Evolutionary conservation across 2,113 vertebrate species (phyloP).

Genomic region (Larimichthys polyactis): DNA sequence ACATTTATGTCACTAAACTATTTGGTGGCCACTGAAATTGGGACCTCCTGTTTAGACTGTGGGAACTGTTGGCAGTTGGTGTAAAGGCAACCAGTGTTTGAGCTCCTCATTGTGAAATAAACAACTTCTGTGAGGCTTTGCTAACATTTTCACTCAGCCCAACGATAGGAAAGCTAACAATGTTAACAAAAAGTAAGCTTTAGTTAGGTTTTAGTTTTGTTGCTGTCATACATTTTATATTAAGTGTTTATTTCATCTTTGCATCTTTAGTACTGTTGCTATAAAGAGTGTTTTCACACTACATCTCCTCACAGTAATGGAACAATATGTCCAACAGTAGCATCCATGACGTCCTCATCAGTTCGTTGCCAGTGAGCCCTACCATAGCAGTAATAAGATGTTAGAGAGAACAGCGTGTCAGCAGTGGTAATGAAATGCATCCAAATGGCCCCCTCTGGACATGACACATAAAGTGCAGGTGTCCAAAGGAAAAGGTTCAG

Average conservation of each 20-base stretch:
- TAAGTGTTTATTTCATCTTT: not conserved
- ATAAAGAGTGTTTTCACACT: conserved; percentile 4
- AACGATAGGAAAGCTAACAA: not conserved
- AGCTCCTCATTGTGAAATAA: conserved; percentile 47
- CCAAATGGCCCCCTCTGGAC: conserved; percentile 57
- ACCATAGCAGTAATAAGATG: conserved; percentile 8
- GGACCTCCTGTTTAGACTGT: conserved; percentile 71
- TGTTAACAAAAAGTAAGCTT: not conserved
- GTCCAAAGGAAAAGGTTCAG: conserved; percentile 64
- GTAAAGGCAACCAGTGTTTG: conserved; percentile 32
- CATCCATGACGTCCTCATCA: conserved; percentile 10
- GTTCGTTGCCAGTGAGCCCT: conserved; percentile 26
- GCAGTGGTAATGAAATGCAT: conserved; percentile 32
- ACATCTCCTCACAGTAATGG: not conserved
- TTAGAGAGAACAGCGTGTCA: conserved; percentile 42
- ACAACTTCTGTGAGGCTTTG: conserved; percentile 34
- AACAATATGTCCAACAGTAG: conserved; percentile 21
- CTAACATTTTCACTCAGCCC: not conserved
- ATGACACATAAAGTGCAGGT: conserved; percentile 53
- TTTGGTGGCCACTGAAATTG: conserved; percentile 65
- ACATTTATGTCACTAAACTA: conserved; percentile 65
- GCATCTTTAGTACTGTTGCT: not conserved
- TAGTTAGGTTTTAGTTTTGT: not conserved
- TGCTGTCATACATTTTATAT: not conserved
- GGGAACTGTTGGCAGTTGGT: conserved; percentile 60